Base-by-base conservation (phyloP, 2,797 vertebrate species). In the Myiotriccus ornatus region DNA sequence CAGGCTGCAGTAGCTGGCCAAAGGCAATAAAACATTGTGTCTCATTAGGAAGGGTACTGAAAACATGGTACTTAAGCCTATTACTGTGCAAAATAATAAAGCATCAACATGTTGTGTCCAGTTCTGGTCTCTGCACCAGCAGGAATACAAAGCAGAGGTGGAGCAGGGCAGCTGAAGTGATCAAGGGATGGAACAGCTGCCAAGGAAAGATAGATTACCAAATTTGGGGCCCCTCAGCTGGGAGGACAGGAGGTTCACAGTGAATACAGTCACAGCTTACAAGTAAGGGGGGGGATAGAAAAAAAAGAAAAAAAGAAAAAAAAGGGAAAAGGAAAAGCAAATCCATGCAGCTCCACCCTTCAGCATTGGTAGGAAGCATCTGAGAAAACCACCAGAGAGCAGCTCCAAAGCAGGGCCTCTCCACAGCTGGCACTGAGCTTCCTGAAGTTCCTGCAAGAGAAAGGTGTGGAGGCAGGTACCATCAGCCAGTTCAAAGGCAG, bases 211-310 rank as follows among this genome's bases (percentile, higher is more conserved):
- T 21, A 75, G 10, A 52, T 46, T 52, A 56, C 14, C 81, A 47
- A 84, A 74, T 5, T n/a, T 52, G 75, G 44, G 67, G 32, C 16
- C 22, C 7, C 24, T 77, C 41, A 35, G 53, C 27, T 62, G 55
- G 56, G 52, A 86, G 23, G 28, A 76, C 59, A 9, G 1, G 5
- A 71, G 30, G 32, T 46, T 62, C 28, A 43, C 6, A 10, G 20
- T 27, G 35, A 63, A 28, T 14, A 14, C 1, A 4, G 35, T 14
- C 37, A 80, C 27, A 84, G 25, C 6, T 62, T 50, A 52, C 19
- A 63, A 73, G 18, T 1, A 11, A 18, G 25, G 15, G 18, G 3
- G 12, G 1, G 8, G 9, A 3, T 23, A 46, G 2, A 3, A 15
- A 7, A 44, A 16, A 22, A 6, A 41, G 12, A 62, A 46, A 15